Conservation (phyloP, 2,113 vertebrate species). For the Synodontis membranacea region DNA sequence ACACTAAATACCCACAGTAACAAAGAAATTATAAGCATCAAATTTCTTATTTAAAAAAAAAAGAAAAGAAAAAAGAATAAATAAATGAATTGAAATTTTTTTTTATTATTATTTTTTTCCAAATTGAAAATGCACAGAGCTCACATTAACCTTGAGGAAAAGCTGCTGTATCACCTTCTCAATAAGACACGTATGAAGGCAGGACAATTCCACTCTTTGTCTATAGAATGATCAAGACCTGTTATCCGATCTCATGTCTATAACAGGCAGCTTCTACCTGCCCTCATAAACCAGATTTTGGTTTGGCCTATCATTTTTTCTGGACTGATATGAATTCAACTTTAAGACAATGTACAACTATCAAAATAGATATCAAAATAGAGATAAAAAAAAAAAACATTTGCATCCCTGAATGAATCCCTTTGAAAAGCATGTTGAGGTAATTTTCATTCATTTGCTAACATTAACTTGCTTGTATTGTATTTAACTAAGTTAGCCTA, state of each 20-base stretch:
- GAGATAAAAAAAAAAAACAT: not conserved
- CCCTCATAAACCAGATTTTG: not conserved
- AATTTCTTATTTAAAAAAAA: conserved; percentile 3
- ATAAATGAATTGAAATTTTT: too few relatives aligned
- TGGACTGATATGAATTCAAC: not conserved
- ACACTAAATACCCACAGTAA: not conserved
- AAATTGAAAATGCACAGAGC: conserved; percentile 27
- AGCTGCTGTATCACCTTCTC: conserved; percentile 58
- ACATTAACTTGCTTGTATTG: not conserved
- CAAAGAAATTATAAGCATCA: not conserved
- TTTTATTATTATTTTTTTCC: conserved; percentile 4
- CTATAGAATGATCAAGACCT: conserved; percentile 44
- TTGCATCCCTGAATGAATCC: not conserved
- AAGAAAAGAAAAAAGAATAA: too few relatives aligned
- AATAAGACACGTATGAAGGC: conserved; percentile 53
- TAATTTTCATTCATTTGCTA: not conserved
- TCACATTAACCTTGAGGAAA: conserved; percentile 55
- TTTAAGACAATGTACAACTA: not conserved
- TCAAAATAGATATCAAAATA: too few relatives aligned
- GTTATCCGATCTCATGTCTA: conserved; percentile 44
- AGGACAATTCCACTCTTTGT: conserved; percentile 67
- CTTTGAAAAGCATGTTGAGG: not conserved
- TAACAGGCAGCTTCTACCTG: not conserved
- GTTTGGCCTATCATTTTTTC: not conserved
- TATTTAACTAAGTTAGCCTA: not conserved